A percentile compares a stretch with the other conserved stretches of the same genome.
These are phyloP conservation scores for Latrodectus hesperus DNA, from an alignment of 2,888 invertebrate species.

Conservation along the genomic window DNA sequence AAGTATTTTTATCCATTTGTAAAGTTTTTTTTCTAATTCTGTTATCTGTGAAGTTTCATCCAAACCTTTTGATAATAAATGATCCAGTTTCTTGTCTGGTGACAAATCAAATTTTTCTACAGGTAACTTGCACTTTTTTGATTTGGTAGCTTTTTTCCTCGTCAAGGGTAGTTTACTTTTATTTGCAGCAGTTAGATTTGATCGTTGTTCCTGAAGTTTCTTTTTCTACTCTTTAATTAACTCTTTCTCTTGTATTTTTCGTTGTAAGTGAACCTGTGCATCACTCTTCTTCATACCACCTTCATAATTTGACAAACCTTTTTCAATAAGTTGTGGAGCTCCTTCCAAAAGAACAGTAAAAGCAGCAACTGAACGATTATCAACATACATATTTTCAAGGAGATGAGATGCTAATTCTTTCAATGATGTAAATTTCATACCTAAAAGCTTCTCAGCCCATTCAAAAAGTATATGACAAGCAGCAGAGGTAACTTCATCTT, in stretches of 20 bases:
- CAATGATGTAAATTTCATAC: conserved; percentile 81
- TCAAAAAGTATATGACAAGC: conserved; percentile 81
- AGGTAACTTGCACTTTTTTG: conserved; percentile 32
- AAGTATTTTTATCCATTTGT: conserved; percentile 13
- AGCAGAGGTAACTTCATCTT: conserved; percentile 75
- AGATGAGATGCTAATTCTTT: conserved; percentile 83
- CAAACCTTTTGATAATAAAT: conserved; percentile 23
- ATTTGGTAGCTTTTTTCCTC: conserved; percentile 44
- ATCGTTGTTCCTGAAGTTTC: conserved; percentile 77
- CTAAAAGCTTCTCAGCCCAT: conserved; percentile 82
- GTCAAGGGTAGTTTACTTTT: conserved; percentile 11
- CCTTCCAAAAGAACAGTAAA: conserved; percentile 77
- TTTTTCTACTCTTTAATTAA: conserved; percentile 81
- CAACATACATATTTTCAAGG: conserved; percentile 79
- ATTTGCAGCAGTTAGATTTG: conserved; percentile 16
- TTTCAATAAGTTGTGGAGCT: conserved; percentile 44
- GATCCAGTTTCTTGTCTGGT: conserved; percentile 32
- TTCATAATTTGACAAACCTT: conserved; percentile 50
- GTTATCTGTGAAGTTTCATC: conserved; percentile 13
- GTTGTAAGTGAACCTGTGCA: conserved; percentile 81
- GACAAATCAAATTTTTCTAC: conserved; percentile 24
- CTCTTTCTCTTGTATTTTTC: conserved; percentile 82
- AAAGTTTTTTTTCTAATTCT: conserved; percentile 4
- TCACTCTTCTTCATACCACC: conserved; percentile 74
- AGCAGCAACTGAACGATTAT: conserved; percentile 80